Percentiles rank a stretch among this genome's conserved stretches.
These are phyloP conservation scores for Pollachius pollachius DNA, from an alignment of 2,113 vertebrate genomes.

Conservation along the genomic window DNA sequence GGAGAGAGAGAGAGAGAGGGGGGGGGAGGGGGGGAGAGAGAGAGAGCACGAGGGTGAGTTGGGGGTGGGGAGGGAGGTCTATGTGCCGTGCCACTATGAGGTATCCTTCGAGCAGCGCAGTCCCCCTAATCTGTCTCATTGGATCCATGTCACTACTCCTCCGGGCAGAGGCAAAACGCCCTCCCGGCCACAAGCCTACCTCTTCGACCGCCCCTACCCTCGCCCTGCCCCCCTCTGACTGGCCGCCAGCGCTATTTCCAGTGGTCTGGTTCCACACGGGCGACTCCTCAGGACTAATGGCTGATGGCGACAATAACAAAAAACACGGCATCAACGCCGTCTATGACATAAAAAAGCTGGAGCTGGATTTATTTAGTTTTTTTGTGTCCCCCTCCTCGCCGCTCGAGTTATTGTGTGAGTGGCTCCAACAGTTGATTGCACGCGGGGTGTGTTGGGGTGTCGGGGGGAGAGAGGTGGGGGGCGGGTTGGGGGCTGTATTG, in stretches of 20 bases:
- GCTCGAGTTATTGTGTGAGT: slow-evolving; percentile 53
- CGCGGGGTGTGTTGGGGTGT: slow-evolving; percentile 6
- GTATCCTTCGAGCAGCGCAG: slow-evolving; percentile 85
- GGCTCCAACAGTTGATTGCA: slow-evolving; percentile 59
- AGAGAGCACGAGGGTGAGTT: not conserved
- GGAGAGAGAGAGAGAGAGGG: too few species aligned
- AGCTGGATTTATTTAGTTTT: not conserved
- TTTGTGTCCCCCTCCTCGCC: slow-evolving; percentile 28
- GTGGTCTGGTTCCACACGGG: slow-evolving; percentile 62
- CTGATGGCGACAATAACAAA: slow-evolving; percentile 68
- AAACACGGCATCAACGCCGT: slow-evolving; percentile 56
- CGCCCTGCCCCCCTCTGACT: slow-evolving; percentile 61
- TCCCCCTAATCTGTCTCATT: slow-evolving; percentile 90
- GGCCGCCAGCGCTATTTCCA: slow-evolving; percentile 24
- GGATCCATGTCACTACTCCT: slow-evolving; percentile 95
- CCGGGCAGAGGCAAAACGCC: slow-evolving; percentile 86
- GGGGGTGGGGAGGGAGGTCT: too few species aligned
- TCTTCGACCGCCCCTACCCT: slow-evolving; percentile 24
- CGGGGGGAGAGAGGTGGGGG: too few species aligned
- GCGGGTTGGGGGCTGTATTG: slow-evolving; percentile 60
- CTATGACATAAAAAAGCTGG: slow-evolving; percentile 57
- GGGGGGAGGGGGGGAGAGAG: not conserved
- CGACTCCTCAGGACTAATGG: slow-evolving; percentile 57
- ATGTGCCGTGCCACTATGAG: slow-evolving; percentile 23
- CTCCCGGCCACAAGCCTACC: slow-evolving; percentile 40